Percentiles rank a stretch among this genome's conserved stretches.
Evolutionary conservation across 2,888 invertebrate species (phyloP).

Genomic region (Molanna angustata): DNA sequence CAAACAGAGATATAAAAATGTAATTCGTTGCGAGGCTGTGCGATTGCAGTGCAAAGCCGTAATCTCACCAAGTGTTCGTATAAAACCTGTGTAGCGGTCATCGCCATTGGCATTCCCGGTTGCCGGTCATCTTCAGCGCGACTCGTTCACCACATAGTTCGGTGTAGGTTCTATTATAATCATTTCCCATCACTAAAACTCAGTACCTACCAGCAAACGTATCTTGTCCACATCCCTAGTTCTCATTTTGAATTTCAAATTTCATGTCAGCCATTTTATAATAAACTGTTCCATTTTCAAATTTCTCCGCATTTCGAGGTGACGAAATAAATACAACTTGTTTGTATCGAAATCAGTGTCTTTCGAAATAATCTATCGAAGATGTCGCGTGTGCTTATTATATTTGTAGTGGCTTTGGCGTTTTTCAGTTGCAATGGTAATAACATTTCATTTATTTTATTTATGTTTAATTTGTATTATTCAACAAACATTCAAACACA

Average conservation of each 20-base stretch:
- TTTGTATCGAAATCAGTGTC: no score
- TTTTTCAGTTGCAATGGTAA: not conserved
- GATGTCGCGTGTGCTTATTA: not conserved
- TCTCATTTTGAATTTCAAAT: no score
- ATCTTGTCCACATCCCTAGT: no score
- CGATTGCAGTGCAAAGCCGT: slow-evolving; percentile 1
- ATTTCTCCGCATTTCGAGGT: no score
- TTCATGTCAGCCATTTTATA: no score
- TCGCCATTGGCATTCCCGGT: slow-evolving; percentile 22
- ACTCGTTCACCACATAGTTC: no score
- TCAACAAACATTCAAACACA: not conserved
- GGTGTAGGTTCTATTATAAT: no score
- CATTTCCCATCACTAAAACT: no score
- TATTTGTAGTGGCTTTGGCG: not conserved
- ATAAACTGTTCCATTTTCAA: no score
- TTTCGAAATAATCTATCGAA: not conserved
- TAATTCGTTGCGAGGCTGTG: slow-evolving; percentile 10
- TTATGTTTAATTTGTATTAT: not conserved
- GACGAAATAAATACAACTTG: no score
- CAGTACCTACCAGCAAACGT: no score
- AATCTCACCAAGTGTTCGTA: slow-evolving; percentile 16
- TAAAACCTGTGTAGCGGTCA: slow-evolving; percentile 31
- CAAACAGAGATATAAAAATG: no score
- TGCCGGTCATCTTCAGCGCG: not conserved
- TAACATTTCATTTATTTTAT: not conserved